Evolutionary conservation across 2,888 invertebrate species (phyloP), one percentile per base, ranked within the genome.

Genomic region (Protodeltote pygarga): DNA sequence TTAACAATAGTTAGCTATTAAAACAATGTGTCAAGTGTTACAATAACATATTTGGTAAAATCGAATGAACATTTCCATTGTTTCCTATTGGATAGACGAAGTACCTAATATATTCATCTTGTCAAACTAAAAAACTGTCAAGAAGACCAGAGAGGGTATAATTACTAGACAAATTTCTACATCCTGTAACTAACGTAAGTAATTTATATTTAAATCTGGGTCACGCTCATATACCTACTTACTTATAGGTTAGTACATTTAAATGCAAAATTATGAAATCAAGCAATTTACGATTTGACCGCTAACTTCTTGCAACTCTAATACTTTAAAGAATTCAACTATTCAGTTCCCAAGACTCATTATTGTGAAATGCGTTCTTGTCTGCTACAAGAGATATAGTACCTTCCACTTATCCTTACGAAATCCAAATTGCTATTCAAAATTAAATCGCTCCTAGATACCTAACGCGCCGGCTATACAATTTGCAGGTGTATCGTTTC

Each of bases 1-100:
- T 50, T 59, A 50, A 66, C 67, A 58, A 66, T 65, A 52, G 53
- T 23, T 44, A 25, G 23, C 11, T 42, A 75, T 45, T 60, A 39
- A 38, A 70, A 57, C 49, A 46, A 64, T 48, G 53, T 40, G 52
- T 40, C 37, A 41, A 51, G 29, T 38, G 27, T 28, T 39, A 33
- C 13, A 24, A 38, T 47, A 15, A 16, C 25, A 5, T 32, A 17
- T 44, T 34, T 19, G 13, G 24, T n/a, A 38, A 35, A 32, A 42
- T n/a, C n/a, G n/a, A n/a, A n/a, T n/a, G n/a, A n/a, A n/a, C n/a
- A n/a, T n/a, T n/a, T n/a, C n/a, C n/a, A n/a, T n/a, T n/a, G n/a
- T n/a, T n/a, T n/a, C n/a, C n/a, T n/a, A n/a, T n/a, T n/a, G n/a
- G n/a, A n/a, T n/a, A n/a, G n/a, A n/a, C n/a, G n/a, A n/a, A n/a